Evolutionary conservation across 2,113 vertebrate species (phyloP), one percentile per base, ranked within the genome.

Genomic region (Ciconia maguari): DNA sequence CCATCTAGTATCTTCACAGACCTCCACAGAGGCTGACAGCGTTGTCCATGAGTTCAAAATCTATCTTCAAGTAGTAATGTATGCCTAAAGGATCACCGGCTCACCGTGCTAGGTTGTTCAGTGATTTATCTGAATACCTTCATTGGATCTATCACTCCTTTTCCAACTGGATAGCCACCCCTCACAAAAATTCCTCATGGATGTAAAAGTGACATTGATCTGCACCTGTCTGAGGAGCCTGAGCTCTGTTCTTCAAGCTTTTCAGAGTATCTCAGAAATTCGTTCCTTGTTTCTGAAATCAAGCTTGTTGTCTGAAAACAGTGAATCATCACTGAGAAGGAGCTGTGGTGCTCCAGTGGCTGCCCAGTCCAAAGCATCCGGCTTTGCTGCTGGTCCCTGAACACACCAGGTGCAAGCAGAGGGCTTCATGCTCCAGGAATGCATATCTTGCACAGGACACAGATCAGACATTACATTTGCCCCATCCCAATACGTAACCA

Each of bases 401-500:
- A 58, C 11, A 51, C 10, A 44, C 2, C 15, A 34, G 15, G 13
- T 42, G 19, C 21, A 48, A 42, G 30, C 36, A 91, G 49, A 44
- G 29, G 24, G 13, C 44, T 90, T 85, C 61, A 84, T 57, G n/a
- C 17, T 79, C 46, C 44, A 68, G 52, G 14, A 66, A 13, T 14
- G 25, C 11, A 9, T 6, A 24, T 8, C 13, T 89, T 46, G 16
- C 7, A 71, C 36, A 9, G 21, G 26, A 5, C 9, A 41, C 10
- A 58, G 12, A 62, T 38, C 14, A 81, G 60, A 27, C 4, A 3
- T 30, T 34, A n/a, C 6, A 7, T 58, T 71, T 51, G 3, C 20
- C 6, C 16, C 11, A 13, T 65, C 11, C 11, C 12, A 16, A 9
- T 48, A 34, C 0, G 0, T 61, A 68, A 44, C 11, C 3, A 9